These are phyloP conservation scores for Trissolcus japonicus DNA, from an alignment of 2,888 invertebrate genomes.

Conservation along the genomic window DNA sequence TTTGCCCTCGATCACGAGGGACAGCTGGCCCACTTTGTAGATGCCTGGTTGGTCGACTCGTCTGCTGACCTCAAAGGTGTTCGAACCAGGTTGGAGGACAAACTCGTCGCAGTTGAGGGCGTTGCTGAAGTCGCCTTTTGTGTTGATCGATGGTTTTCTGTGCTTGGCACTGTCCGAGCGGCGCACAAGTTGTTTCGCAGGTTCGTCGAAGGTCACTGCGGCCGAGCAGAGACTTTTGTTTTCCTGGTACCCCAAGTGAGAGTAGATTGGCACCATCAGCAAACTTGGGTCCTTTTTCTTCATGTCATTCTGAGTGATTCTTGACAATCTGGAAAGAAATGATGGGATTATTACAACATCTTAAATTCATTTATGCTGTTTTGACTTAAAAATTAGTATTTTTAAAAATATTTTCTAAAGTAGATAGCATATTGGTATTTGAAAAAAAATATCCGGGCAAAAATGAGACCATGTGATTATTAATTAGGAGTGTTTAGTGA, in stretches of 20 bases:
- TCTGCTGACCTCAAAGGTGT: constrained; percentile 80
- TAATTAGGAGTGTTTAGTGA: too few relatives aligned
- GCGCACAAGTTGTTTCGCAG: constrained; percentile 81
- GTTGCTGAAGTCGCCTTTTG: constrained; percentile 82
- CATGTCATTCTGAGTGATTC: constrained; percentile 78
- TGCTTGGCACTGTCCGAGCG: constrained; percentile 85
- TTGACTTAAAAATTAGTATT: too few relatives aligned
- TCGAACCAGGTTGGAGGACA: constrained; percentile 81
- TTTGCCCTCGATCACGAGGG: constrained; percentile 81
- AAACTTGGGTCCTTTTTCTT: constrained; percentile 80
- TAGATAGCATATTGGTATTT: too few relatives aligned
- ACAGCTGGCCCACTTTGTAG: constrained; percentile 85
- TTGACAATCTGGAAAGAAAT: constrained; percentile 76
- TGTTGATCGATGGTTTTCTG: constrained; percentile 82
- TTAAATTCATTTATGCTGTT: too few relatives aligned
- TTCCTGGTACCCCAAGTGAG: constrained; percentile 87
- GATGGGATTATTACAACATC: too few relatives aligned
- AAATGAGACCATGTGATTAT: too few relatives aligned
- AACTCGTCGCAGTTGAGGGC: constrained; percentile 79
- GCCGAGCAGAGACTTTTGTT: constrained; percentile 87
- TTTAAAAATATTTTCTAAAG: too few relatives aligned
- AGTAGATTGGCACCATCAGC: constrained; percentile 81
- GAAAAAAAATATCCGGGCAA: too few relatives aligned
- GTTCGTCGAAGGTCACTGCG: constrained; percentile 82
- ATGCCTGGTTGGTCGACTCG: constrained; percentile 82